A percentile compares a stretch with the other conserved stretches of the same genome.
Evolutionary conservation across 1,140 invertebrate species (phyloP).

Genomic region (Hycleus cichorii): DNA sequence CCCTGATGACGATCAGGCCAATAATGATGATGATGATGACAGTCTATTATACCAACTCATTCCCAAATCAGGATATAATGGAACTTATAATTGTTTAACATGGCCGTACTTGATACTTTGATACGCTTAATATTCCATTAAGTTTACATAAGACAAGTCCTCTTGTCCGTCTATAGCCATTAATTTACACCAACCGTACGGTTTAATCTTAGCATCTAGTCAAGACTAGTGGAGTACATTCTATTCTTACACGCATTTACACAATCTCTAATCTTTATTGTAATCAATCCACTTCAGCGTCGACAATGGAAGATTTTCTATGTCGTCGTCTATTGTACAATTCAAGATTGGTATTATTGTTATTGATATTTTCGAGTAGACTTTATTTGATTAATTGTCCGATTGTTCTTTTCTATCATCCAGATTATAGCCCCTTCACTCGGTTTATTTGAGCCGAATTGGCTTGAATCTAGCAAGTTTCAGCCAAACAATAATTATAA

Average conservation of each 20-base stretch:
- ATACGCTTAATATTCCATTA: slow-evolving; percentile 23
- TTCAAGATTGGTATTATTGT: too few species aligned
- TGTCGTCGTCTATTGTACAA: too few species aligned
- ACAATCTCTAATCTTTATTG: slow-evolving; percentile 5
- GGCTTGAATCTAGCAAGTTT: too few species aligned
- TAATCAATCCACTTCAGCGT: slow-evolving; percentile 4
- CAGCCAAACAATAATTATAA: too few species aligned
- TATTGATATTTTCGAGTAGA: too few species aligned
- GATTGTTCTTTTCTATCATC: too few species aligned
- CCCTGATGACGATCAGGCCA: too few species aligned
- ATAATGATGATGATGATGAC: too few species aligned
- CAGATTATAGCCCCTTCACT: too few species aligned
- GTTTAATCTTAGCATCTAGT: slow-evolving; percentile 10
- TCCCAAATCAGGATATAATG: slow-evolving; percentile 22
- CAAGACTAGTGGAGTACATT: slow-evolving; percentile 2
- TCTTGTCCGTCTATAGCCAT: slow-evolving; percentile 13
- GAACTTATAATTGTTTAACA: slow-evolving; percentile 24
- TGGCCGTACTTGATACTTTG: slow-evolving; percentile 20
- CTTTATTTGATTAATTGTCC: too few species aligned
- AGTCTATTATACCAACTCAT: slow-evolving; percentile 18
- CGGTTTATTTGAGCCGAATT: too few species aligned
- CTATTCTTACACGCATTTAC: not conserved
- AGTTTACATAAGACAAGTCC: slow-evolving; percentile 9
- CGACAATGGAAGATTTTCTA: too few species aligned
- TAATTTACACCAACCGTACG: slow-evolving; percentile 12